These are phyloP conservation scores for Ariolimax columbianus DNA, from an alignment of 2,888 invertebrate genomes.

Conservation along the genomic window DNA sequence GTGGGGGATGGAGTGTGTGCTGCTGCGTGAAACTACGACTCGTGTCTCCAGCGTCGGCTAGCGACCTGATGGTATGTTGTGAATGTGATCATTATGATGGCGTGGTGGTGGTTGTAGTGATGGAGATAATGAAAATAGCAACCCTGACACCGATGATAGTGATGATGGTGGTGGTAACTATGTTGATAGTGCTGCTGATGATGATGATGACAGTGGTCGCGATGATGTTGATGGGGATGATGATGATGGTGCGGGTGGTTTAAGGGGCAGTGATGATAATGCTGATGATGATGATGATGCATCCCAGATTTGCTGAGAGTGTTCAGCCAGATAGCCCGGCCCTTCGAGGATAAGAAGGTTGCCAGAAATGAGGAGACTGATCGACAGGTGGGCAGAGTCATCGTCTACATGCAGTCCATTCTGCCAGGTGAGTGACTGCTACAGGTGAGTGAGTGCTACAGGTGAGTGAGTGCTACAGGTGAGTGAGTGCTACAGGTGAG, in stretches of 20 bases:
- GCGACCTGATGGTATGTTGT: too few relatives aligned
- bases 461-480: too few relatives aligned
- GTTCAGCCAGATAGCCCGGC: not conserved
- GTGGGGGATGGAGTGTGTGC: too few relatives aligned
- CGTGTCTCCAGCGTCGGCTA: too few relatives aligned
- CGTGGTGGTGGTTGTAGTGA: not conserved
- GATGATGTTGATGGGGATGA: not conserved
- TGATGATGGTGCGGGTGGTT: not conserved
- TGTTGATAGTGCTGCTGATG: too few relatives aligned
- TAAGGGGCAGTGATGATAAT: not conserved
- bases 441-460: not conserved
- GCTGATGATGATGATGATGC: not conserved
- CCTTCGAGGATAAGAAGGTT: not conserved
- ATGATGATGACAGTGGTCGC: too few relatives aligned
- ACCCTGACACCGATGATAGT: too few relatives aligned
- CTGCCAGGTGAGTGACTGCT: not conserved
- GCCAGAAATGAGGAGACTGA: not conserved
- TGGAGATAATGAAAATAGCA: too few relatives aligned
- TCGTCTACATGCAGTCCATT: not conserved
- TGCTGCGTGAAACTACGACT: too few relatives aligned
- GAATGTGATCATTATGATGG: too few relatives aligned
- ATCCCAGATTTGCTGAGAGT: slow-evolving; percentile 4
- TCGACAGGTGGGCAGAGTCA: not conserved
- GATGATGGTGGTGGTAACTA: too few relatives aligned
- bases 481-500: too few relatives aligned